phyloP scores from a whole-genome alignment of 2,888 invertebrate species.

The Alitta virens region DNA sequence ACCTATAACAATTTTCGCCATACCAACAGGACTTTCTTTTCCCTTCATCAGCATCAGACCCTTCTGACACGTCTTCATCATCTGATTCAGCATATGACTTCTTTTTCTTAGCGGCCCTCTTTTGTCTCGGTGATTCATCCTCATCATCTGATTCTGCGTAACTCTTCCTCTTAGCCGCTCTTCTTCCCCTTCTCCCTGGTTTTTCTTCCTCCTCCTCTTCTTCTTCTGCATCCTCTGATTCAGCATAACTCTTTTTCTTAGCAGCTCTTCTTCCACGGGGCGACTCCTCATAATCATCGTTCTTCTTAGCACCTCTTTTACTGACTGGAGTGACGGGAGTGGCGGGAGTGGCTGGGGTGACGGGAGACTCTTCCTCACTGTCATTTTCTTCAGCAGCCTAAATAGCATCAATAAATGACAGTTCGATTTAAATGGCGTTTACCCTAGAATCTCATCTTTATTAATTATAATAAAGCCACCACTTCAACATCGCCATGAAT shows the following conservation, averaged over 20 bases:
- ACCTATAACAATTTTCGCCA: conserved; percentile 51
- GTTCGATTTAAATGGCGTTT: no score
- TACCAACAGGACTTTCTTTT: conserved; percentile 33
- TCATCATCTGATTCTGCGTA: conserved; percentile 14
- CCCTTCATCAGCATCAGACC: conserved; percentile 18
- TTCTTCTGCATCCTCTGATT: conserved; percentile 16
- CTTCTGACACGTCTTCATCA: conserved; percentile 16
- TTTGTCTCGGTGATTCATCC: conserved; percentile 15
- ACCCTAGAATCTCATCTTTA: no score
- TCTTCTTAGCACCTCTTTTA: conserved; percentile 4
- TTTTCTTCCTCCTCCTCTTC: conserved; percentile 16
- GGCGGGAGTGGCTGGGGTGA: neutral
- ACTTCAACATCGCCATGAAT: no score
- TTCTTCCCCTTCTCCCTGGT: conserved; percentile 14
- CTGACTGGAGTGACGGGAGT: neutral
- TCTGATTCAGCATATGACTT: conserved; percentile 5
- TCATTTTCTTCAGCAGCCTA: conserved; percentile 18
- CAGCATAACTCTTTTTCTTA: conserved; percentile 14
- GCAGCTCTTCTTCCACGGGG: conserved; percentile 8
- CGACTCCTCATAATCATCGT: no score
- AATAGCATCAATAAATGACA: no score
- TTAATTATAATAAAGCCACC: no score
- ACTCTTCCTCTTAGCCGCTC: neutral
- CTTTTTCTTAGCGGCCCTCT: conserved; percentile 7
- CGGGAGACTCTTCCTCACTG: conserved; percentile 3